These are phyloP conservation scores for Xylocopa sonorina DNA, from an alignment of 1,140 invertebrate genomes.

Conservation along the genomic window DNA sequence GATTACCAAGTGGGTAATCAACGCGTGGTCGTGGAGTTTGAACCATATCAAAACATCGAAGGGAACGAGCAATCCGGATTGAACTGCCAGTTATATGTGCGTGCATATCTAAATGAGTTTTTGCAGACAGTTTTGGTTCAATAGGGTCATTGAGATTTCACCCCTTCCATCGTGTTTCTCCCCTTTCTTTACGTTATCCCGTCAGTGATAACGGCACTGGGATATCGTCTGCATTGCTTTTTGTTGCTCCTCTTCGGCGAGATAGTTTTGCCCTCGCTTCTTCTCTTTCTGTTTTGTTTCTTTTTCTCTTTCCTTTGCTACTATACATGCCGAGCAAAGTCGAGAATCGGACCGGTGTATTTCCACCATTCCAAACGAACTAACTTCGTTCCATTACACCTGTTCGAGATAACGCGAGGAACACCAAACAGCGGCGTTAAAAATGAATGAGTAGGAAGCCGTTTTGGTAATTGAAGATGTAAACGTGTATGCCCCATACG, in stretches of 20 bases:
- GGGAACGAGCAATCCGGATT: conserved; percentile 49
- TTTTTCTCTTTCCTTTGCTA: no score
- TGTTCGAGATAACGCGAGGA: not conserved
- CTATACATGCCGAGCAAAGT: conserved; percentile 12
- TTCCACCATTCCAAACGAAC: not conserved
- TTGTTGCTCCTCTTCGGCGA: not conserved
- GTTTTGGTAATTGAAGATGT: conserved; percentile 8
- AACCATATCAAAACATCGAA: conserved; percentile 41
- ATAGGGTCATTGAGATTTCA: conserved; percentile 54
- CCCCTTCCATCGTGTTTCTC: conserved; percentile 28
- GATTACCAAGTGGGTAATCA: conserved; percentile 11
- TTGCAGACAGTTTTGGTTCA: conserved; percentile 59
- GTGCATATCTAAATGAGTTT: conserved; percentile 62
- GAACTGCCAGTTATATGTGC: conserved; percentile 30
- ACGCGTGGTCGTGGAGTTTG: conserved; percentile 56
- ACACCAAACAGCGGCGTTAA: not conserved
- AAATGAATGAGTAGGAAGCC: not conserved
- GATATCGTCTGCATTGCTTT: not conserved
- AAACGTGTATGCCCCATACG: no score
- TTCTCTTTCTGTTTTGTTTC: not conserved
- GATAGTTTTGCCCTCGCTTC: not conserved
- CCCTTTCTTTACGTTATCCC: conserved; percentile 32
- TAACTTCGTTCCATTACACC: no score
- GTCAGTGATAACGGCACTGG: conserved; percentile 29
- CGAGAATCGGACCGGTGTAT: not conserved